Percentiles rank a stretch among this genome's conserved stretches.
phyloP scores from a whole-genome alignment of 2,888 invertebrate species.

The Horisme vitalbata region DNA sequence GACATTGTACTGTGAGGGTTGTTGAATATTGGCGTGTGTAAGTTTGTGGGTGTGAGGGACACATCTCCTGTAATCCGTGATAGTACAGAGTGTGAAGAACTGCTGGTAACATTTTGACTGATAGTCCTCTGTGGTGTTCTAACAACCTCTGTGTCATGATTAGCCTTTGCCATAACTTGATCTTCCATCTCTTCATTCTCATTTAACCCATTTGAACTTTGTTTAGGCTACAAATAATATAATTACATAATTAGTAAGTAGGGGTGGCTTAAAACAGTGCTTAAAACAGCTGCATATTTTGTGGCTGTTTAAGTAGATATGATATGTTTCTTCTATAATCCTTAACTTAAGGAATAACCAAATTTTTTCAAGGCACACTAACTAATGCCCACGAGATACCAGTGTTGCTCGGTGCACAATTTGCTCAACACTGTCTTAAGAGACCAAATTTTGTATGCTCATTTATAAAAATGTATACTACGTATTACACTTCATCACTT shows the following conservation, averaged over 20 bases:
- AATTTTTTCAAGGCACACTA: no score
- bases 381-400: no score
- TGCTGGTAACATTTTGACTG: slow-evolving; percentile 12
- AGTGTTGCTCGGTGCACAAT: no score
- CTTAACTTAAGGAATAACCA: no score
- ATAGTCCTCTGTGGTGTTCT: slow-evolving; percentile 19
- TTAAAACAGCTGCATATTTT: no score
- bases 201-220: slow-evolving; percentile 1
- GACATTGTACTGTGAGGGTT: slow-evolving; percentile 83
- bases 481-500: no score
- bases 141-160: slow-evolving; percentile 3
- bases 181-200: slow-evolving; percentile 9
- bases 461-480: no score
- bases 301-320: no score
- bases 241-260: not conserved
- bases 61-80: slow-evolving; percentile 55
- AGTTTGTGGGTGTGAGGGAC: slow-evolving; percentile 67
- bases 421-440: no score
- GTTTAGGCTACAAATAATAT: not conserved
- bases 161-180: slow-evolving; percentile 2
- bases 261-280: no score
- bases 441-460: no score
- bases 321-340: no score
- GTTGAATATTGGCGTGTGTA: slow-evolving; percentile 58
- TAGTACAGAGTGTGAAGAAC: slow-evolving; percentile 6